Base-by-base conservation (phyloP, 1,140 invertebrate species). In the Ceratosolen fusciceps region DNA sequence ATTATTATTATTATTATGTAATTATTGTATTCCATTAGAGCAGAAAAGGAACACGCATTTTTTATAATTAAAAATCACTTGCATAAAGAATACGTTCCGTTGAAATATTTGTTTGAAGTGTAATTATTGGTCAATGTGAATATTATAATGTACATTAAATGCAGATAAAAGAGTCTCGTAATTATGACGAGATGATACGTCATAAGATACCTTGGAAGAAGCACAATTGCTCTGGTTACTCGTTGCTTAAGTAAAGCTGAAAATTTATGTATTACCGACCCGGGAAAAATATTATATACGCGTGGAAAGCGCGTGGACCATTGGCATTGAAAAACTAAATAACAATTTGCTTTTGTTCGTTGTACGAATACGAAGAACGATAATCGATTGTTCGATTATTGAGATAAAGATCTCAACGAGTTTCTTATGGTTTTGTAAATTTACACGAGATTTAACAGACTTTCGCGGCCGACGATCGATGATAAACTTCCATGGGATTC, bases 241-340 rank as follows among this genome's bases (percentile, higher is more conserved):
- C 24, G 1, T 58, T 26, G 10, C 5, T 43, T 43, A 43, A 43
- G 39, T 43, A 7, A 43, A 43, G n/a, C 12, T 43, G 39, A 43
- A 43, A 43, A 7, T 43, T 43, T 43, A 7, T 43, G 39, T 67
- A 39, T 24, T 68, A 47, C 1, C 7, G 47, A n/a, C 68, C 47
- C 29, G 43, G 47, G 47, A 72, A 72, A 72, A 72, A 52, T 72
- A 52, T 72, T 72, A 72, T 72, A 54, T 54, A 52, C 12, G 19
- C 52, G 52, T 52, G 67, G 26, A 26, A 29, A 49, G n/a, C n/a
- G n/a, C n/a, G n/a, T n/a, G n/a, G n/a, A n/a, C n/a, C n/a, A n/a
- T n/a, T n/a, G n/a, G n/a, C n/a, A 21, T n/a, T 37, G 37, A 1
- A 14, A 60, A 60, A n/a, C n/a, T n/a, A n/a, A n/a, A n/a, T n/a